These are phyloP conservation scores for Coelinius sp. DNA, from an alignment of 2,888 invertebrate species.

Conservation along the genomic window DNA sequence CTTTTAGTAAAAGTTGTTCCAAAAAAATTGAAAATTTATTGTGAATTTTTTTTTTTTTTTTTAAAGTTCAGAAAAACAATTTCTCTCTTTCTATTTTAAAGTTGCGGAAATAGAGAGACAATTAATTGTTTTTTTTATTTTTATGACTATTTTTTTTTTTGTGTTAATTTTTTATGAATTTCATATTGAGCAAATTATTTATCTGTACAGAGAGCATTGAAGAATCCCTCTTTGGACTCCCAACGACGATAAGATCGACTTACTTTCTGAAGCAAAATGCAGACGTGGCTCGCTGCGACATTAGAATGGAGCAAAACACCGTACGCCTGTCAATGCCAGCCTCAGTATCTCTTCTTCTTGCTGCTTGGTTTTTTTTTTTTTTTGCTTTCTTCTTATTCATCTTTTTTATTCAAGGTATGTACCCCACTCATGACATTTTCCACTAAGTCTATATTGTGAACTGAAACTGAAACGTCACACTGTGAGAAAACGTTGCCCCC, in stretches of 20 bases:
- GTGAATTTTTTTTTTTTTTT: neutral
- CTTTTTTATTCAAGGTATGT: neutral
- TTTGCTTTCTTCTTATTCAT: neutral
- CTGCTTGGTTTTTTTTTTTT: neutral
- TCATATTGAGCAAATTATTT: constrained; percentile 26
- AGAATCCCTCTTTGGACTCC: constrained; percentile 3
- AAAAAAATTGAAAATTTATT: constrained; percentile 16
- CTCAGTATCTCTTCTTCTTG: constrained; percentile 13
- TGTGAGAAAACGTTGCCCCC: constrained; percentile 25
- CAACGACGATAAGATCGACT: constrained; percentile 31
- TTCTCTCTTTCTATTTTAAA: neutral
- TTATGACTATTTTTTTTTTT: neutral
- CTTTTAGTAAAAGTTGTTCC: constrained; percentile 3
- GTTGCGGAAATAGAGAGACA: neutral
- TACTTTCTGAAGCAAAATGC: constrained; percentile 33
- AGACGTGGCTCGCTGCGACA: constrained; percentile 33
- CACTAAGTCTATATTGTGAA: neutral
- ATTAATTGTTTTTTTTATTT: neutral
- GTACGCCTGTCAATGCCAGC: constrained; percentile 32
- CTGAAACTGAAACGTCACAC: constrained; percentile 4
- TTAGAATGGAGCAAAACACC: constrained; percentile 38
- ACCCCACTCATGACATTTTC: constrained; percentile 23
- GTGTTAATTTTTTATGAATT: neutral
- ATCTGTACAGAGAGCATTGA: constrained; percentile 14
- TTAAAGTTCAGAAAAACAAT: neutral